A percentile compares a stretch with the other conserved stretches of the same genome.
Conservation (phyloP, 2,797 vertebrate genomes). For the Danio choprae region DNA sequence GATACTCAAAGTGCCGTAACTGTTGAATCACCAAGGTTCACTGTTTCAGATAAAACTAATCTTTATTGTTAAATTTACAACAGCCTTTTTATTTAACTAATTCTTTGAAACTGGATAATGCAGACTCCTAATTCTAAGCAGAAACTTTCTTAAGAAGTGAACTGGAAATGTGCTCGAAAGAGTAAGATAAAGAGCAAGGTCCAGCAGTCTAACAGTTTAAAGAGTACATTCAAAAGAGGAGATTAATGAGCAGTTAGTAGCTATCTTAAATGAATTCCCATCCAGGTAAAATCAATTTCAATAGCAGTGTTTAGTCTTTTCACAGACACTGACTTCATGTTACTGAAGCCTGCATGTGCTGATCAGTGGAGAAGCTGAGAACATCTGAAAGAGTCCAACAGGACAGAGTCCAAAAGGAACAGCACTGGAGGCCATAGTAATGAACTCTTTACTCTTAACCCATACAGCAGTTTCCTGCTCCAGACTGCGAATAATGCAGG, state of each 20-base stretch:
- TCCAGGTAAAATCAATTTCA: background rate
- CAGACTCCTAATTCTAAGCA: background rate
- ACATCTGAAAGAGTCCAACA: conserved; percentile 32
- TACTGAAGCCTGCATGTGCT: conserved; percentile 3
- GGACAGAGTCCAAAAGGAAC: conserved; percentile 33
- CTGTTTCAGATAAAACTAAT: too few relatives aligned
- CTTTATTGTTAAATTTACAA: background rate
- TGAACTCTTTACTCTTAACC: conserved; percentile 40
- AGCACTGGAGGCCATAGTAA: conserved; percentile 47
- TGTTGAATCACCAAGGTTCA: too few relatives aligned
- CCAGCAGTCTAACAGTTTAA: too few relatives aligned
- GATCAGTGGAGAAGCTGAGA: conserved; percentile 7
- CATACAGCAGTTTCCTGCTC: conserved; percentile 40
- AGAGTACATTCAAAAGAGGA: background rate
- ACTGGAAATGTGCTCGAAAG: too few relatives aligned
- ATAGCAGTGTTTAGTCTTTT: background rate
- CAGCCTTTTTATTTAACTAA: background rate
- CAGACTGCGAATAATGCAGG: conserved; percentile 39
- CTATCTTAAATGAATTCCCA: background rate
- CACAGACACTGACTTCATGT: background rate
- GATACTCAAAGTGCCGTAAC: too few relatives aligned
- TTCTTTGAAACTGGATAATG: background rate
- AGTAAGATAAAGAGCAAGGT: too few relatives aligned
- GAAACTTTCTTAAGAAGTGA: too few relatives aligned
- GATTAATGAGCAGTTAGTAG: background rate